phyloP scores from a whole-genome alignment of 2,113 vertebrate genomes.

The Xiphias gladius region DNA sequence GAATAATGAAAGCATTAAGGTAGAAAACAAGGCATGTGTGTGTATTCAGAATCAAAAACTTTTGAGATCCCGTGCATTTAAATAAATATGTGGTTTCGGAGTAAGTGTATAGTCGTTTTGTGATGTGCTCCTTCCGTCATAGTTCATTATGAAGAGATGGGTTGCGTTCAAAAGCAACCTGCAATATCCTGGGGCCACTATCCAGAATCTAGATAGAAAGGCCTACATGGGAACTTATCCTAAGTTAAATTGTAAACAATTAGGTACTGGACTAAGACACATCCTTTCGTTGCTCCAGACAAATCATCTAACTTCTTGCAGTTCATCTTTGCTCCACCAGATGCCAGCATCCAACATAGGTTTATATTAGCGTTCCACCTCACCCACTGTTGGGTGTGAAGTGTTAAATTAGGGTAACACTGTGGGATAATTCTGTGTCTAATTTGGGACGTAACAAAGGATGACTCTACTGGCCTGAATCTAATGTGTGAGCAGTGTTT shows the following conservation, averaged over 20 bases:
- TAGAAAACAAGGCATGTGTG: too few relatives aligned
- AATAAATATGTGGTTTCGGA: too few relatives aligned
- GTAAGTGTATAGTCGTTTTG: too few relatives aligned
- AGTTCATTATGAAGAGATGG: too few relatives aligned
- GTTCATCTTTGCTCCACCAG: constrained; percentile 45
- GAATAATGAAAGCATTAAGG: too few relatives aligned
- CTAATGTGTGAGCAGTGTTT: neutral
- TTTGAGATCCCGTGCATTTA: too few relatives aligned
- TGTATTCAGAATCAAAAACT: too few relatives aligned
- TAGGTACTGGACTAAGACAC: neutral
- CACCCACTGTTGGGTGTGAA: neutral
- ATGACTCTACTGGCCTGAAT: neutral
- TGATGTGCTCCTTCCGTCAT: too few relatives aligned
- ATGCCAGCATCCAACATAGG: constrained; percentile 50
- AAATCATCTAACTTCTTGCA: neutral
- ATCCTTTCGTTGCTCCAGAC: neutral
- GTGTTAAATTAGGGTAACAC: neutral
- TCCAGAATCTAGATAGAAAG: neutral
- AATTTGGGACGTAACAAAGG: constrained; percentile 5
- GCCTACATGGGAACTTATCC: neutral
- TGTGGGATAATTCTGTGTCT: neutral
- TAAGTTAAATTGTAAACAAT: neutral
- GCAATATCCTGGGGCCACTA: neutral
- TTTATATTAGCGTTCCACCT: neutral
- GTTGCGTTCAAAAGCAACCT: neutral